Base-by-base conservation (phyloP, 64 coral and sea anemone genomes). In the Astreopora myriophthalma region DNA sequence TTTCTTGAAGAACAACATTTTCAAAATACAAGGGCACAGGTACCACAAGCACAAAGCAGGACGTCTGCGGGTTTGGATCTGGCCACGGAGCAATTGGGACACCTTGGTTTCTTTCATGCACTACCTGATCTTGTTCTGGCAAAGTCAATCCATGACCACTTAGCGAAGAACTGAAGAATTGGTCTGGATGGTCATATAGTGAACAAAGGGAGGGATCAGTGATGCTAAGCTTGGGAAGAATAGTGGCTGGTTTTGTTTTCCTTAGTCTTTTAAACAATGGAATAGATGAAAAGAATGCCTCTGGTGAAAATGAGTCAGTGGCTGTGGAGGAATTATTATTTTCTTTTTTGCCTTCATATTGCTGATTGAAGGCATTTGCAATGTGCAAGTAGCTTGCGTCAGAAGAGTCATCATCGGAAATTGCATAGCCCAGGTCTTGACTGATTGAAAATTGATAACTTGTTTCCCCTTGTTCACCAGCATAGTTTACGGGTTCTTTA, bases 21-120 rank as follows among this genome's bases (percentile, higher is more conserved):
- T 83, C 57, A 83, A 38, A 64, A 65, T 83, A 83, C 30, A 83
- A 3, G 34, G 79, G 79, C 16, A 55, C 26, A n/a, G 79, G 79
- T 26, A 83, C 79, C 22, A 83, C 33, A 37, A 83, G 55, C 8
- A 83, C 79, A 83, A 37, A 83, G 61, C 79, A 83, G 14, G 78
- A 61, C 49, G 36, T 16, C 5, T 37, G 22, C 10, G 31, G 1
- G 30, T 65, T 83, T 23, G 79, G 79, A 65, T 64, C 8, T 83
- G 52, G 79, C 34, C 22, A 38, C 14, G 52, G 79, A 14, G 55
- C 57, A 83, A 61, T 64, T 23, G 79, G 57, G 6, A 38, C 55
- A 63, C 79, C 34, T 23, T 37, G 79, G 19, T 57, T 60, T 6
- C 32, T 65, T 14, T 22, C 20, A 83, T 34, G 55, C 17, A 83